A percentile compares a stretch with the other conserved stretches of the same genome.
Evolutionary conservation across 2,888 invertebrate species (phyloP).

Genomic region (Arrhopalites spinosus): DNA sequence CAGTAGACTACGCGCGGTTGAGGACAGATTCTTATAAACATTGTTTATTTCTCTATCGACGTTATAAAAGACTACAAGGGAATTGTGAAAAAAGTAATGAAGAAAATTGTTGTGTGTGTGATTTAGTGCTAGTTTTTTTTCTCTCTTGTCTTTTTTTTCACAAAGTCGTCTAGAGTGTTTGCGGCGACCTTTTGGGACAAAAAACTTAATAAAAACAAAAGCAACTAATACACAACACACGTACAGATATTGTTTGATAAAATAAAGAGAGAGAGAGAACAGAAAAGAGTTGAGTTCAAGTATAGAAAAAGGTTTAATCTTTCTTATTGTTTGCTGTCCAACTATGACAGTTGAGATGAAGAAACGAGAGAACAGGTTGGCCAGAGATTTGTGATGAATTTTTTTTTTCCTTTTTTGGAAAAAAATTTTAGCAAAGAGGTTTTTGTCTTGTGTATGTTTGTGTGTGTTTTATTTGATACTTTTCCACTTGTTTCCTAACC

Average conservation of each 20-base stretch:
- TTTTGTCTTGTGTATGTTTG: background rate
- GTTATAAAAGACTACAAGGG: too few relatives aligned
- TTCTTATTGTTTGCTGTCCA: constrained; percentile 2
- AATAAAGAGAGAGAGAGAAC: background rate
- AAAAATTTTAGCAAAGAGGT: constrained; percentile 17
- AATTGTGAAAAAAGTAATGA: background rate
- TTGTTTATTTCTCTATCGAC: too few relatives aligned
- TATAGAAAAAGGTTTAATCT: constrained; percentile 7
- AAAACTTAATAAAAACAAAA: too few relatives aligned
- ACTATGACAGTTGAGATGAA: constrained; percentile 8
- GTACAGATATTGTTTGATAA: background rate
- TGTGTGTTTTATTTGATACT: background rate
- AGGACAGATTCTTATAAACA: too few relatives aligned
- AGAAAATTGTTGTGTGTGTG: constrained; percentile 12
- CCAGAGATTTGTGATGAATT: constrained; percentile 4
- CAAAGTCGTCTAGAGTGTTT: background rate
- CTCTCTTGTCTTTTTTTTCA: background rate
- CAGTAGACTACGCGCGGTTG: too few relatives aligned
- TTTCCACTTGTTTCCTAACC: background rate
- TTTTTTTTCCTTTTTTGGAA: constrained; percentile 21
- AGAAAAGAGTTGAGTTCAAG: background rate
- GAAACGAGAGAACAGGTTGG: background rate
- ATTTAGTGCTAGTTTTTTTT: constrained; percentile 9
- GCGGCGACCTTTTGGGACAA: constrained; percentile 9
- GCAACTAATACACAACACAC: too few relatives aligned